These are phyloP conservation scores for Alectoris magna DNA, from an alignment of 2,797 vertebrate genomes.

Conservation along the genomic window DNA sequence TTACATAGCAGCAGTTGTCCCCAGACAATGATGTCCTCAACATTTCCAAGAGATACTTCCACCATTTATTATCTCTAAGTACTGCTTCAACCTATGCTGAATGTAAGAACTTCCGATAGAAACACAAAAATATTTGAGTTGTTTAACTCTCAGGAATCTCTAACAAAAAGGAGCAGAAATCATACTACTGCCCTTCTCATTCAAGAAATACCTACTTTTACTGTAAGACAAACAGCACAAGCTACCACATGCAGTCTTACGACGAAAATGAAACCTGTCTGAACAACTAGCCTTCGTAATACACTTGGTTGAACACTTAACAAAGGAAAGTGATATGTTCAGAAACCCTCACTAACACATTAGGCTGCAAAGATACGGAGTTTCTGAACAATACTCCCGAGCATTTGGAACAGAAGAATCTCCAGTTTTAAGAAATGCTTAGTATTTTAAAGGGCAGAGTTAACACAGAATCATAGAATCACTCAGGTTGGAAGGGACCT, in stretches of 20 bases:
- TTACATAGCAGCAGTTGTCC: background rate
- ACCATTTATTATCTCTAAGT: background rate
- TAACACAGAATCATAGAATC: too few species aligned
- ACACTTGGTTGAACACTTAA: background rate
- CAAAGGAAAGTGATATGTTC: background rate
- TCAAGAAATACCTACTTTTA: background rate
- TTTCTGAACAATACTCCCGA: background rate
- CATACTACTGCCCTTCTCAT: background rate
- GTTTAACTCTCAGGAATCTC: background rate
- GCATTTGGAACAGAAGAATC: background rate
- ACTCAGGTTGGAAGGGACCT: too few species aligned
- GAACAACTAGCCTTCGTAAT: background rate
- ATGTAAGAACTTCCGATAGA: background rate
- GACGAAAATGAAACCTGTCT: background rate
- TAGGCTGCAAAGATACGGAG: background rate
- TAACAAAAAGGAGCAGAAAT: background rate
- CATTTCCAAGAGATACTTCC: background rate
- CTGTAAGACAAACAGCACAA: background rate
- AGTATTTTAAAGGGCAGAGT: background rate
- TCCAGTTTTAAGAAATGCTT: background rate
- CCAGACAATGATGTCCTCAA: background rate
- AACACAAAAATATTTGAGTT: background rate
- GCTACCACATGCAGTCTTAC: background rate
- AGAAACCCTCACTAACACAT: background rate
- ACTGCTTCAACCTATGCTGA: background rate